Evolutionary conservation across 2,113 vertebrate genomes (phyloP).

Genomic region (Pyrgilauda ruficollis): DNA sequence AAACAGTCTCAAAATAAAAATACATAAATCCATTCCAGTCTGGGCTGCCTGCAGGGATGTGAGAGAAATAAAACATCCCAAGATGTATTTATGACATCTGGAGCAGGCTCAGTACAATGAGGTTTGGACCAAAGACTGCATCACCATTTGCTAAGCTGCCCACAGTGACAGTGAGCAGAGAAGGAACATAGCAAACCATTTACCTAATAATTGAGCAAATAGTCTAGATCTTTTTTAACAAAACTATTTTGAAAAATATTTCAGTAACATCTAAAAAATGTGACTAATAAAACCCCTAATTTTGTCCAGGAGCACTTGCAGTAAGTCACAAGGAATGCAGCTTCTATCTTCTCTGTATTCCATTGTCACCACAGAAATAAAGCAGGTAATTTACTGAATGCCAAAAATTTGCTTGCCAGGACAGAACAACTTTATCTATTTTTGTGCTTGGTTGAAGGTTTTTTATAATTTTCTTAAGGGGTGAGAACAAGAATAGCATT

Average conservation of each 20-base stretch:
- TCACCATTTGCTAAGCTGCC: neutral
- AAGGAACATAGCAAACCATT: neutral
- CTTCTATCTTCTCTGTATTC: neutral
- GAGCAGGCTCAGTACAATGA: neutral
- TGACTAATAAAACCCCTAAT: neutral
- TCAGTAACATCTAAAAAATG: neutral
- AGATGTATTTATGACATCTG: slow-evolving; percentile 48
- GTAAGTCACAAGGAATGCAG: neutral
- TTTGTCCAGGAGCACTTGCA: neutral
- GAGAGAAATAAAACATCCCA: slow-evolving; percentile 35
- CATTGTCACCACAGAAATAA: neutral
- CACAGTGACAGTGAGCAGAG: neutral
- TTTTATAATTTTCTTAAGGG: neutral
- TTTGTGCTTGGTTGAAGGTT: neutral
- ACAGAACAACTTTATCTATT: neutral
- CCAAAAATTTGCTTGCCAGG: neutral
- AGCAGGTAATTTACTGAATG: neutral
- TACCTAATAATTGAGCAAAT: neutral
- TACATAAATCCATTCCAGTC: slow-evolving; percentile 8
- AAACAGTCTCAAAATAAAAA: slow-evolving; percentile 47
- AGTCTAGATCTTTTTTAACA: neutral
- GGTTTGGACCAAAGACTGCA: slow-evolving; percentile 19
- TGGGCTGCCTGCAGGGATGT: slow-evolving; percentile 10
- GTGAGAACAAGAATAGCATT: neutral
- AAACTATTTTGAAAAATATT: neutral